Evolutionary conservation across 2,113 vertebrate genomes (phyloP), one percentile per base, ranked within the genome.

Genomic region (Menura novaehollandiae): DNA sequence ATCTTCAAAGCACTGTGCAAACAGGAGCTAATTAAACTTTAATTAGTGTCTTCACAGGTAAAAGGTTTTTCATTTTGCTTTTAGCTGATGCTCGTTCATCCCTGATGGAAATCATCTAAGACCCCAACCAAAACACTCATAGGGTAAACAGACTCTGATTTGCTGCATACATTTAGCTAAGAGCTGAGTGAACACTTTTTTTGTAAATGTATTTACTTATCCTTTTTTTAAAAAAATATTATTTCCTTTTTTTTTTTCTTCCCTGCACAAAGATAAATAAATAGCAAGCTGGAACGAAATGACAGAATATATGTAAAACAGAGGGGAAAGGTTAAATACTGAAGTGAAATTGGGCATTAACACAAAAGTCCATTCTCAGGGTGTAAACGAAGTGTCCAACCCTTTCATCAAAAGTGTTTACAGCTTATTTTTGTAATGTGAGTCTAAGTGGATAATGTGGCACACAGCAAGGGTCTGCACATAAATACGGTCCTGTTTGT

Each of bases 341-440:
- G 10, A 92, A 96, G 95, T 85, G 83, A 74, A 95, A 95, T 33
- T 80, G 91, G 95, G 88, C 95, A 95, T 78, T 97, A 72, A 92
- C 96, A 97, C 91, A 95, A 95, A 97, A 92, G 92, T 91, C 74
- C 85, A 58, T 96, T 96, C 94, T 95, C 51, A 6, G 82, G 60
- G 82, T 91, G 84, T 87, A 96, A 96, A 89, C 88, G 74, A 97
- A 95, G 97, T 93, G 93, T 92, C 97, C 95, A 88, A 64, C 46
- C 72, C 84, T 94, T 96, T 96, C 92, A 96, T 97, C 91, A 96
- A 33, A 95, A 96, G 94, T 95, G 95, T 97, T 95, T 87, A 95
- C 86, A 97, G 97, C 96, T 95, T 96, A 93, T 96, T 96, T 97
- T 96, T 97, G 96, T 96, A 97, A 97, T 33, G 67, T 92, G 97